Base-by-base conservation (phyloP, 2,888 invertebrate genomes). In the Agrochola macilenta region DNA sequence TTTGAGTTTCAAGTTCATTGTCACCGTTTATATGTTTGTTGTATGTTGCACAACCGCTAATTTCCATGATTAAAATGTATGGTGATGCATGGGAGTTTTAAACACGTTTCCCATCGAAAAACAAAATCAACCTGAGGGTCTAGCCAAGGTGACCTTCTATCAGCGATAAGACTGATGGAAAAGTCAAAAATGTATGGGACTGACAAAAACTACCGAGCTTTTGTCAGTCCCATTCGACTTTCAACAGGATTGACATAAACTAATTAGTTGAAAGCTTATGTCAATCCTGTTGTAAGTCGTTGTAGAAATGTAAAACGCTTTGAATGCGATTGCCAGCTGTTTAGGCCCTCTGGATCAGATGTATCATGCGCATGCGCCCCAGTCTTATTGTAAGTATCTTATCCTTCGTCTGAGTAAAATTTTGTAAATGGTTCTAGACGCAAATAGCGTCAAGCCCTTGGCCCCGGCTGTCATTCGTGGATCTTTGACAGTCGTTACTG, bases 1-100 rank as follows among this genome's bases (percentile, higher is more conserved):
- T 49, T 57, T n/a, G 52, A n/a, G 14, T 65, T 66, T 79, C 79
- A 79, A 82, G 83, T 79, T 83, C 78, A 82, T 17, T 82, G 61
- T 49, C 54, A 30, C 26, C 14, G 35, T 77, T 77, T 54, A 30
- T 52, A 30, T 30, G 30, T 30, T 30, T 30, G 30, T 30, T 30
- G 30, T 30, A 30, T 30, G 20, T 61, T 79, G 35, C 54, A 46
- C 26, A 65, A 82, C 26, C 14, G 14, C 1, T 65, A 43, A 52
- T 82, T 58, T 58, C 9, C 54, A 46, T 65, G 14, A 11, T 54
- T 35, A 26, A 52, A 52, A 0, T 64, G 1, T n/a, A 26, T 52
- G 30, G 26, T 76, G 30, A 30, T 30, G 2, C 57, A 54, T 54
- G 54, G 23, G 17, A 39, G 11, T 52, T 26, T 0, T 73, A 9